A percentile compares a stretch with the other conserved stretches of the same genome.
Conservation (phyloP, 2,797 vertebrate genomes). For the Gouania willdenowi region DNA sequence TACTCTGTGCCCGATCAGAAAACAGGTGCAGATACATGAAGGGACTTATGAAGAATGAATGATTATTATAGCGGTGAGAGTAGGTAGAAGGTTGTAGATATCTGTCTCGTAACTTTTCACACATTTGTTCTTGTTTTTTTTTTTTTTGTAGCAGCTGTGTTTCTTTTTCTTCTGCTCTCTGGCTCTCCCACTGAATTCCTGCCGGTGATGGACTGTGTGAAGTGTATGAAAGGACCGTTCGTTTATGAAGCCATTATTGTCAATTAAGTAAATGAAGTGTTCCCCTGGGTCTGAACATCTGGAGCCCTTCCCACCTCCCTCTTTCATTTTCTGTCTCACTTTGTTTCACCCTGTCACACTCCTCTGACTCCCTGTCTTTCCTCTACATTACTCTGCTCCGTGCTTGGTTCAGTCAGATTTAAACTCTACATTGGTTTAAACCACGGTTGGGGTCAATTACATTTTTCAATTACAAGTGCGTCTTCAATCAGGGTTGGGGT, state of each 20-base stretch:
- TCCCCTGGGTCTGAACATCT: conserved; percentile 77
- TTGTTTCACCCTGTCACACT: conserved; percentile 28
- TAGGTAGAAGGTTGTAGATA: conserved; percentile 42
- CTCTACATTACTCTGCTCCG: conserved; percentile 15
- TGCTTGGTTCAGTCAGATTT: no score
- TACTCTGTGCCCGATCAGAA: conserved; percentile 59
- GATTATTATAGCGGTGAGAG: conserved; percentile 38
- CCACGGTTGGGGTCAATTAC: no score
- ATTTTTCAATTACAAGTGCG: no score
- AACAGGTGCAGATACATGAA: conserved; percentile 57
- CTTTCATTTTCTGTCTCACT: conserved; percentile 14
- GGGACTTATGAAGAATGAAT: conserved; percentile 44
- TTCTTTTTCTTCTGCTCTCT: conserved; percentile 31
- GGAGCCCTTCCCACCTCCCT: conserved; percentile 41
- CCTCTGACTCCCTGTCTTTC: conserved; percentile 23
- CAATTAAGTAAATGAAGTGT: conserved; percentile 81
- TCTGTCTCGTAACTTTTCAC: conserved; percentile 33
- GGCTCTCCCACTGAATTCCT: conserved; percentile 60
- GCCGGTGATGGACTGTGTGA: conserved; percentile 65
- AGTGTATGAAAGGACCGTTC: conserved; percentile 66
- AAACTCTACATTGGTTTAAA: no score
- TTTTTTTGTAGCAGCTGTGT: conserved; percentile 29
- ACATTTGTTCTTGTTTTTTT: conserved; percentile 21
- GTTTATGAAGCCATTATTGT: conserved; percentile 82
- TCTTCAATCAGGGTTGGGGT: no score